Evolutionary conservation across 2,888 invertebrate genomes (phyloP).

Genomic region (Sturmia bella): DNA sequence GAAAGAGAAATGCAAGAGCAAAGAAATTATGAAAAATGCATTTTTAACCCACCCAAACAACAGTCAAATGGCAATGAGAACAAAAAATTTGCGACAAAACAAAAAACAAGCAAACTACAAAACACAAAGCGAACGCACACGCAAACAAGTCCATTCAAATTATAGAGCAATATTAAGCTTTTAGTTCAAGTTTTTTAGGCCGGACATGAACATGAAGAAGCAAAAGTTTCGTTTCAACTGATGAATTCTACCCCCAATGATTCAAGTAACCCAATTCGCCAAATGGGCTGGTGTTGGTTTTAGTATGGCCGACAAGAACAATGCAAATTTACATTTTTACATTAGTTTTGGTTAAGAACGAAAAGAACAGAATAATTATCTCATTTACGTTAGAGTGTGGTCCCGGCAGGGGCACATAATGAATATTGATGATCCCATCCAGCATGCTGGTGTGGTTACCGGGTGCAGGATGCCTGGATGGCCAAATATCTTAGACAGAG

Average conservation of each 20-base stretch:
- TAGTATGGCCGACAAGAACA: too few relatives aligned
- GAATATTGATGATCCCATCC: too few relatives aligned
- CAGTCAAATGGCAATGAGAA: constrained; percentile 54
- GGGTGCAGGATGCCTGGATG: too few relatives aligned
- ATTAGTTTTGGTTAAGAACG: too few relatives aligned
- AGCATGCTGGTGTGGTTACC: too few relatives aligned
- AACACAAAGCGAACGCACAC: not conserved
- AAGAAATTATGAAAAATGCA: constrained; percentile 32
- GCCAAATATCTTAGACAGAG: too few relatives aligned
- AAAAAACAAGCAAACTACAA: too few relatives aligned
- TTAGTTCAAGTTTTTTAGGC: constrained; percentile 61
- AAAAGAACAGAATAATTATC: too few relatives aligned
- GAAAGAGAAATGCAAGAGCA: not conserved
- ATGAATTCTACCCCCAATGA: too few relatives aligned
- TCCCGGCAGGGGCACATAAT: too few relatives aligned
- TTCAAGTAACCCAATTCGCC: constrained; percentile 7
- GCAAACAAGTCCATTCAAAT: not conserved
- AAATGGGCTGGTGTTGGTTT: not conserved
- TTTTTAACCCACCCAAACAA: constrained; percentile 42
- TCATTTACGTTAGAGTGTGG: too few relatives aligned
- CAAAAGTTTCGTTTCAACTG: constrained; percentile 22
- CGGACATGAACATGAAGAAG: constrained; percentile 51
- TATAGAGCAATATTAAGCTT: constrained; percentile 29
- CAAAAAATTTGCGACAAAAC: constrained; percentile 19
- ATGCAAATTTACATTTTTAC: too few relatives aligned